phyloP scores from a whole-genome alignment of 2,797 vertebrate genomes.

The Choloepus didactylus region DNA sequence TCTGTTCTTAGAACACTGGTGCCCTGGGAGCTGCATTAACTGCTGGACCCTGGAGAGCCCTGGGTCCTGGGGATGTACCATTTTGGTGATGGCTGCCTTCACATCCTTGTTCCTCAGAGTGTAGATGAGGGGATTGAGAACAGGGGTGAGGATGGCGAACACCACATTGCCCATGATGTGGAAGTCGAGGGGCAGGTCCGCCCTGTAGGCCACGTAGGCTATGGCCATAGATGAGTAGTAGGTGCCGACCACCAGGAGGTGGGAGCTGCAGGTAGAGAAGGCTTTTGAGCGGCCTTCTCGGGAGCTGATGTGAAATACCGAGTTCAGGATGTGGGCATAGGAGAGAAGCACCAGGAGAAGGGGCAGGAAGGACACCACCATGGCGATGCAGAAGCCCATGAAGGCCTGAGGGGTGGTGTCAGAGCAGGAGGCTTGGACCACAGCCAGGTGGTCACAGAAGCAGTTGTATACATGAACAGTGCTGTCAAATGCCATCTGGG shows the following conservation, averaged over 20 bases:
- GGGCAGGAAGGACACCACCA: slow-evolving; percentile 74
- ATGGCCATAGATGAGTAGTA: slow-evolving; percentile 46
- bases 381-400: slow-evolving; percentile 64
- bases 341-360: slow-evolving; percentile 29
- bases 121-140: neutral
- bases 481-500: slow-evolving; percentile 62
- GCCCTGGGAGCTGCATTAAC: neutral
- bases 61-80: neutral
- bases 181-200: neutral
- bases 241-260: slow-evolving; percentile 62
- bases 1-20: neutral
- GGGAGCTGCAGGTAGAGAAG: slow-evolving; percentile 70
- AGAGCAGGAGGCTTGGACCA: slow-evolving; percentile 74
- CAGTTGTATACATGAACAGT: slow-evolving; percentile 64
- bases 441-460: slow-evolving; percentile 78
- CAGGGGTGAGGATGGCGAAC: neutral
- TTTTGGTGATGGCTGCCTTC: neutral
- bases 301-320: slow-evolving; percentile 30
- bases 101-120: neutral
- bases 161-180: neutral
- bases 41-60: neutral
- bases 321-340: slow-evolving; percentile 46
- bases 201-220: slow-evolving; percentile 29
- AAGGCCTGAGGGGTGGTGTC: slow-evolving; percentile 69
- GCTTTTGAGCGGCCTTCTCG: neutral